Evolutionary conservation across 2,113 vertebrate genomes (phyloP).

Genomic region (Colius striatus): DNA sequence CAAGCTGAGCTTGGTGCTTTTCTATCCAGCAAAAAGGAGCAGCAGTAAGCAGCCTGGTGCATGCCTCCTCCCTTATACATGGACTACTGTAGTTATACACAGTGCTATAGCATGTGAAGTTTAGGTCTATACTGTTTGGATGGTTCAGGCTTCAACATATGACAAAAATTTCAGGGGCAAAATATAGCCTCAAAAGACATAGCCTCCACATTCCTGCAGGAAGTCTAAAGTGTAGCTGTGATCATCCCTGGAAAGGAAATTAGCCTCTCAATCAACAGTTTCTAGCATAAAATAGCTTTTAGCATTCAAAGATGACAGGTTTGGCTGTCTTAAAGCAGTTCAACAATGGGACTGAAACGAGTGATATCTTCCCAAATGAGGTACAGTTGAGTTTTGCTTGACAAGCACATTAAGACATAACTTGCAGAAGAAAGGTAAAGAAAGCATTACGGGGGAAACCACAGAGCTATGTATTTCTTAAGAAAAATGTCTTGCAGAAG

Average conservation of each 20-base stretch:
- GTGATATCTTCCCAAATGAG: not conserved
- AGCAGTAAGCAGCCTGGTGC: not conserved
- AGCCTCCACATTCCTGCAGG: not conserved
- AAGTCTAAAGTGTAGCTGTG: not conserved
- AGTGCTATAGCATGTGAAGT: not conserved
- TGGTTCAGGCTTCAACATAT: not conserved
- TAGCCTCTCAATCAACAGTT: not conserved
- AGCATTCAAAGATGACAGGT: not conserved
- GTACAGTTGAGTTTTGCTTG: not conserved
- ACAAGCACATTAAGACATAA: not conserved
- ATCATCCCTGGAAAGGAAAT: not conserved
- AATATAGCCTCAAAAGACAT: not conserved
- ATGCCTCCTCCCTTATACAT: not conserved
- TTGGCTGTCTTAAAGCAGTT: not conserved
- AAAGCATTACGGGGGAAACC: not conserved
- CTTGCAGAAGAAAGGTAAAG: not conserved
- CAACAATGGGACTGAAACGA: not conserved
- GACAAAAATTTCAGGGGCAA: not conserved
- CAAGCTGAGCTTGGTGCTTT: not conserved
- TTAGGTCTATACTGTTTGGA: not conserved
- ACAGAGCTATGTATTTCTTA: not conserved
- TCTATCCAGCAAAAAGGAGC: not conserved
- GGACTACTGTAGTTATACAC: rapidly evolving
- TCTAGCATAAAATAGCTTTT: not conserved
- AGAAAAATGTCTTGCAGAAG: not conserved